These are phyloP conservation scores for Pangasianodon gigas DNA, from an alignment of 2,113 vertebrate species.

Conservation along the genomic window DNA sequence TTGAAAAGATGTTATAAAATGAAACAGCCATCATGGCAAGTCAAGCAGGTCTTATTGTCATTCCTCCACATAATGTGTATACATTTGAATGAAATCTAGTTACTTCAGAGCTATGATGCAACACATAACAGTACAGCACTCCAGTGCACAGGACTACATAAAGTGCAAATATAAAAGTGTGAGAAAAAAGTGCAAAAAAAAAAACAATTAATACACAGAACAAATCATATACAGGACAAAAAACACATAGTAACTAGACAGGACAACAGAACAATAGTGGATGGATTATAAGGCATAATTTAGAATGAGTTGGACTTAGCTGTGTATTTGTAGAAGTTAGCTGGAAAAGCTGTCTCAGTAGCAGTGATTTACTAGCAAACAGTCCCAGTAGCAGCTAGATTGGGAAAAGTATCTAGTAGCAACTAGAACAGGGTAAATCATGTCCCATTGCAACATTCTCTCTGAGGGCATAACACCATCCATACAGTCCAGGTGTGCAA, in stretches of 20 bases:
- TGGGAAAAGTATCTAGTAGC: not conserved
- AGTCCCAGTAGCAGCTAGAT: not conserved
- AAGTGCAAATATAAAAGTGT: not conserved
- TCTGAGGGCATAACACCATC: not conserved
- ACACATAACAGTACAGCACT: not conserved
- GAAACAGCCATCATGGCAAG: not conserved
- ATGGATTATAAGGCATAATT: not conserved
- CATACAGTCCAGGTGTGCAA: not conserved
- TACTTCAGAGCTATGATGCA: not conserved
- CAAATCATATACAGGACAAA: not conserved
- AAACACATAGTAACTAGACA: not conserved
- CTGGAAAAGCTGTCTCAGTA: not conserved
- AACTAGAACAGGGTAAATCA: not conserved
- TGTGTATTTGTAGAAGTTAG: not conserved
- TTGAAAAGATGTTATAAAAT: not conserved
- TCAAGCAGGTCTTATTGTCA: not conserved
- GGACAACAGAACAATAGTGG: not conserved
- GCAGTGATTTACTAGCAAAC: not conserved
- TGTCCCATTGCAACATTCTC: not conserved
- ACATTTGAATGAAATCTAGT: not conserved
- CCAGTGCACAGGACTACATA: not conserved
- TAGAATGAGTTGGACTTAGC: not conserved
- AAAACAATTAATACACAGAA: not conserved
- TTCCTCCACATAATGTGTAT: not conserved
- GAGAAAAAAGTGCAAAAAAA: not conserved